Evolutionary conservation across 2,113 vertebrate species (phyloP).

Genomic region (Elachura formosa): DNA sequence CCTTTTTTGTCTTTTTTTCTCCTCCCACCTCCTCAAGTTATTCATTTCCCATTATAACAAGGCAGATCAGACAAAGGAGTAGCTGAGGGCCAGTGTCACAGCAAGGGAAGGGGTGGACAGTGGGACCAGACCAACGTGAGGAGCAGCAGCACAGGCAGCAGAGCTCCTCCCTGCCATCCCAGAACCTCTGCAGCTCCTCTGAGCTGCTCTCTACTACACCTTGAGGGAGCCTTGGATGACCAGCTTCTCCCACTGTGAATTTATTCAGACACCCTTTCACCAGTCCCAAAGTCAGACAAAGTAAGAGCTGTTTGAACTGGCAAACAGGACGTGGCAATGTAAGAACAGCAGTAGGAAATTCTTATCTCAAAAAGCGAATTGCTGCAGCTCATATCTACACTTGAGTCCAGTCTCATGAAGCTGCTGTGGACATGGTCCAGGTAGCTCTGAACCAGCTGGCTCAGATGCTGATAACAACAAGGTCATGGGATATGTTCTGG

Average conservation of each 20-base stretch:
- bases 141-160: background rate
- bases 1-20: background rate
- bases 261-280: background rate
- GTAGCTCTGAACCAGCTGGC: background rate
- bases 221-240: background rate
- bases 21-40: background rate
- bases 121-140: accelerated
- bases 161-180: background rate
- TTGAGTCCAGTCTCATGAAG: background rate
- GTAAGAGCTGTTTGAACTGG: background rate
- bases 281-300: background rate
- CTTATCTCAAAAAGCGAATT: background rate
- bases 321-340: background rate
- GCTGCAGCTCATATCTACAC: background rate
- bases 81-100: background rate
- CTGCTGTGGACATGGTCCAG: background rate
- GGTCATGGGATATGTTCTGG: background rate
- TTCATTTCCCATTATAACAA: background rate
- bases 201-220: background rate
- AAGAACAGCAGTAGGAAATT: background rate
- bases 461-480: background rate
- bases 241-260: background rate
- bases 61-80: background rate
- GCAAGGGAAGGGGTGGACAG: background rate
- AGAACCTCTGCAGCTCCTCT: background rate